These are phyloP conservation scores for Zaprionus davidi DNA, from an alignment of 1,140 invertebrate species.

Conservation along the genomic window DNA sequence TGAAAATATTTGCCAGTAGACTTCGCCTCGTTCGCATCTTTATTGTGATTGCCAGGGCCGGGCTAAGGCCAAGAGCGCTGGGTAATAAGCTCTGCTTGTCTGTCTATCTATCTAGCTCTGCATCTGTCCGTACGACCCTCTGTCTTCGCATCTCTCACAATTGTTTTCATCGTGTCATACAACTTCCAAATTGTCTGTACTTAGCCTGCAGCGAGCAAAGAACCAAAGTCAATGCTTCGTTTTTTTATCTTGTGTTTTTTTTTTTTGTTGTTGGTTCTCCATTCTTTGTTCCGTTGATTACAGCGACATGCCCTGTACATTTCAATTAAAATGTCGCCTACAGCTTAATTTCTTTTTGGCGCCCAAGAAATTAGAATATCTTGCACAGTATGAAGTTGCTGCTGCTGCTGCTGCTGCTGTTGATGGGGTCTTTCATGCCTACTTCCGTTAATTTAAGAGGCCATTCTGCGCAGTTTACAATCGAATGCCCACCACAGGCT, in stretches of 20 bases:
- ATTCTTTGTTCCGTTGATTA: slow-evolving; percentile 72
- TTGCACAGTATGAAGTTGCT: slow-evolving; percentile 27
- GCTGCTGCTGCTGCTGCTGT: slow-evolving; percentile 12
- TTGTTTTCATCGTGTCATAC: slow-evolving; percentile 78
- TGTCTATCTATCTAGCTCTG: background rate
- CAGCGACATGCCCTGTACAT: slow-evolving; percentile 57
- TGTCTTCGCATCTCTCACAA: slow-evolving; percentile 44
- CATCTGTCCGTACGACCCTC: background rate
- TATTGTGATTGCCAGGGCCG: slow-evolving; percentile 71
- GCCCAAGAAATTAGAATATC: slow-evolving; percentile 59
- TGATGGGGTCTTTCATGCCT: slow-evolving; percentile 30
- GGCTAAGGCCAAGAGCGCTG: slow-evolving; percentile 61
- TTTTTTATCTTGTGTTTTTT: slow-evolving; percentile 9
- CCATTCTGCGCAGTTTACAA: slow-evolving; percentile 54
- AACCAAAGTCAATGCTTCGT: slow-evolving; percentile 33
- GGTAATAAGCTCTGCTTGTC: slow-evolving; percentile 59
- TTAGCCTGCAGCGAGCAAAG: slow-evolving; percentile 57
- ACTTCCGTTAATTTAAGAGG: slow-evolving; percentile 53
- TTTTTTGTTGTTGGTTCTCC: slow-evolving; percentile 13
- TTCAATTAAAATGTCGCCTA: slow-evolving; percentile 77
- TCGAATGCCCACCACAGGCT: slow-evolving; percentile 51
- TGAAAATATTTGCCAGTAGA: slow-evolving; percentile 60
- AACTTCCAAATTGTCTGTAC: slow-evolving; percentile 59
- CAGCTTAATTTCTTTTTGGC: slow-evolving; percentile 38
- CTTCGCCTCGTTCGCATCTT: slow-evolving; percentile 24